Base-by-base conservation (phyloP, 2,797 vertebrate genomes). In the Psittacula echo region DNA sequence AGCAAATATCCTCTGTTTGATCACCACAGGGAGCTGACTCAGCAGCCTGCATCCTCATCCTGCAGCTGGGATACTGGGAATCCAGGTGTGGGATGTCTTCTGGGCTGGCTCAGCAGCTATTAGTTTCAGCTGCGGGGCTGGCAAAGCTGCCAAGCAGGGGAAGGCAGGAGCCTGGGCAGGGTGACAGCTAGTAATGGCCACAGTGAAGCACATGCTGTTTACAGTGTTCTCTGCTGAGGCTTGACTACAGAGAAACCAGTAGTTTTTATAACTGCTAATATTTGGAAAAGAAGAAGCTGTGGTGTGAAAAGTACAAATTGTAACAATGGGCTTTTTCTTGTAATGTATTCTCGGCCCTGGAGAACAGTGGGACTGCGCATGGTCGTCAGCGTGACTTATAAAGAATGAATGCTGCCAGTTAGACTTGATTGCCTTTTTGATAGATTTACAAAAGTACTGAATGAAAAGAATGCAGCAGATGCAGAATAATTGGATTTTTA, bases 361-460 rank as follows among this genome's bases (percentile, higher is more conserved):
- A 90, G 61, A 90, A 29, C 78, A 78, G 88, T 58, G 73, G 75
- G 75, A 62, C 78, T 90, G 72, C 0, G 0, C 50, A 21, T 23
- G 7, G 86, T 78, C 1, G 0, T 94, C 94, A 89, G 84, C 65
- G 0, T 65, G 61, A 53, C 34, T 87, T 95, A 37, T 58, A 56
- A 41, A 82, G 91, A 78, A 85, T 90, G 88, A 96, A 94, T 85
- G 62, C 90, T 93, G 94, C 93, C 91, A 95, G 91, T 95, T 93
- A 94, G 90, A 77, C 86, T 94, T 95, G 93, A 96, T 96, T 97
- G 93, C 91, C 65, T 96, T 95, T 96, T 90, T 96, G 87, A 88
- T 88, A 89, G 80, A 85, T 87, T 94, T 92, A 83, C 91, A 85
- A 89, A 97, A 92, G 88, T 95, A 87, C 56, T 51, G 72, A 89